Evolutionary conservation across 1,140 invertebrate species (phyloP).

Genomic region (Pseudoatta argentina): DNA sequence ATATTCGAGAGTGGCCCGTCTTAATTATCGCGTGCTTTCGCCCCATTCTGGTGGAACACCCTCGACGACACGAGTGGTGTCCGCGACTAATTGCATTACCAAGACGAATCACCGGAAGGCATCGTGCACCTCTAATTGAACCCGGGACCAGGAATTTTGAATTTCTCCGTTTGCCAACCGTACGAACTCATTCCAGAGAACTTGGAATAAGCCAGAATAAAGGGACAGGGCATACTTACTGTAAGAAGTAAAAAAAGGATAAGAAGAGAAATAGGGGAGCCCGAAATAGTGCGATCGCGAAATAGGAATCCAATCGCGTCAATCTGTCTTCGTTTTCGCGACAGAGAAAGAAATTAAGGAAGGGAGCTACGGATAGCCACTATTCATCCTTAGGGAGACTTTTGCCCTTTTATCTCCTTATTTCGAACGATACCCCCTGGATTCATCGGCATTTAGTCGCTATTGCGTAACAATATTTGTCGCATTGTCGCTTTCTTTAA

Average conservation of each 20-base stretch:
- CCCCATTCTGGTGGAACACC: constrained; percentile 51
- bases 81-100: constrained; percentile 69
- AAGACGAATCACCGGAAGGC: constrained; percentile 37
- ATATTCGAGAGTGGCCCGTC: constrained; percentile 55
- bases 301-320: constrained; percentile 38
- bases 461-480: too few relatives aligned
- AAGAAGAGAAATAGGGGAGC: not conserved
- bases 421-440: not conserved
- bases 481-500: not conserved
- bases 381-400: constrained; percentile 51
- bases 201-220: not conserved
- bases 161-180: not conserved
- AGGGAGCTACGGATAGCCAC: constrained; percentile 16
- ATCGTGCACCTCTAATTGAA: constrained; percentile 64
- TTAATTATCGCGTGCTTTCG: constrained; percentile 69
- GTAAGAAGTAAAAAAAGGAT: not conserved
- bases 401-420: not conserved
- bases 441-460: constrained; percentile 3
- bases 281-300: not conserved
- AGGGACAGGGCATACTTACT: too few relatives aligned
- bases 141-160: not conserved
- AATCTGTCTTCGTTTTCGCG: constrained; percentile 68
- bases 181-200: not conserved
- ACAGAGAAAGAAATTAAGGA: constrained; percentile 62
- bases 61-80: constrained; percentile 40